These are phyloP conservation scores for Styela clava DNA, from an alignment of 23 tunicate genomes.

Conservation along the genomic window DNA sequence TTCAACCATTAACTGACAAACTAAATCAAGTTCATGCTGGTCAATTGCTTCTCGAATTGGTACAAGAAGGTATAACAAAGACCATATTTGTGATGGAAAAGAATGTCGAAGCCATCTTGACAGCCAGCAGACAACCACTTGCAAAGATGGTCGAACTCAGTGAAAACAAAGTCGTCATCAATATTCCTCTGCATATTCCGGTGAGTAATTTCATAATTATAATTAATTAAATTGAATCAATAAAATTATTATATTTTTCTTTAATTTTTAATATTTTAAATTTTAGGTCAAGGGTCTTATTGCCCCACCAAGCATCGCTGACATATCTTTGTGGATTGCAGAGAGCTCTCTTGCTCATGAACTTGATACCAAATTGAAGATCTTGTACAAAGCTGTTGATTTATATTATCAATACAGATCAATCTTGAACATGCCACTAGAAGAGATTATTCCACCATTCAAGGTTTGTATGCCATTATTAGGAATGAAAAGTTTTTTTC, in stretches of 20 bases:
- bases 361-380: conserved; percentile 37
- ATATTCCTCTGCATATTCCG: conserved; percentile 67
- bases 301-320: conserved; percentile 55
- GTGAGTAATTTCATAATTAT: conserved; percentile 31
- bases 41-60: conserved; percentile 57
- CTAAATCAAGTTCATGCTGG: conserved; percentile 56
- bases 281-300: conserved; percentile 49
- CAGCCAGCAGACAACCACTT: conserved; percentile 38
- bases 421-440: conserved; percentile 62
- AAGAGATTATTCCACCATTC: conserved; percentile 84
- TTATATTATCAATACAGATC: conserved; percentile 60
- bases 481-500: too few relatives aligned
- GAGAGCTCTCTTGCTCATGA: conserved; percentile 60
- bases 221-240: too few relatives aligned
- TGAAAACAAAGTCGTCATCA: conserved; percentile 54
- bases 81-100: conserved; percentile 30
- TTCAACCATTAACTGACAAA: conserved; percentile 29
- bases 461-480: conserved; percentile 60
- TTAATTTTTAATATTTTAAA: not conserved
- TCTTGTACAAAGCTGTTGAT: conserved; percentile 45
- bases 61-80: conserved; percentile 61
- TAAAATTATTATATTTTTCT: too few relatives aligned
- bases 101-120: conserved; percentile 52
- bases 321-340: conserved; percentile 58
- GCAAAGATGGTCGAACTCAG: conserved; percentile 50